Evolutionary conservation across 2,888 invertebrate genomes (phyloP).

Genomic region (Argyra leucocephala): DNA sequence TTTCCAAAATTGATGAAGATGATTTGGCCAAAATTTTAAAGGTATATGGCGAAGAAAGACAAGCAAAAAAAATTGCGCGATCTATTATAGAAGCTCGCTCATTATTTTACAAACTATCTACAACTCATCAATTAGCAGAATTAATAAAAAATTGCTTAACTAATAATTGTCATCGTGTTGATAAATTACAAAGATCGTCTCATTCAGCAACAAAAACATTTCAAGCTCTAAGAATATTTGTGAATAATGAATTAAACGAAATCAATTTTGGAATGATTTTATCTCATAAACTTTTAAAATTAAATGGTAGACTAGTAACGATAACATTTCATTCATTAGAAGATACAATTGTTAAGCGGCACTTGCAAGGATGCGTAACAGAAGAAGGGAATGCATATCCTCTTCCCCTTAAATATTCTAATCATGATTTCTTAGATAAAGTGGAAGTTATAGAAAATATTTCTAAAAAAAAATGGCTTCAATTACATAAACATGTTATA

Average conservation of each 20-base stretch:
- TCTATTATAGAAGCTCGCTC: slow-evolving; percentile 76
- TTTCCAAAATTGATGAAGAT: slow-evolving; percentile 66
- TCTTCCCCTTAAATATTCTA: slow-evolving; percentile 61
- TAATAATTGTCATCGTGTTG: slow-evolving; percentile 50
- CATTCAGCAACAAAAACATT: slow-evolving; percentile 88
- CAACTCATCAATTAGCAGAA: slow-evolving; percentile 72
- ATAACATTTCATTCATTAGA: slow-evolving; percentile 89
- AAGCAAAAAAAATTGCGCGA: slow-evolving; percentile 75
- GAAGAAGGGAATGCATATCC: slow-evolving; percentile 62
- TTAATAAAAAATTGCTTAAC: slow-evolving; percentile 54
- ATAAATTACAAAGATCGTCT: slow-evolving; percentile 63
- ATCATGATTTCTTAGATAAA: slow-evolving; percentile 52
- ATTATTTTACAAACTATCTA: slow-evolving; percentile 62
- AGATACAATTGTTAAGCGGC: slow-evolving; percentile 86
- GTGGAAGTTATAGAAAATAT: slow-evolving; percentile 53
- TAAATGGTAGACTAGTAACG: slow-evolving; percentile 67
- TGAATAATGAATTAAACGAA: slow-evolving; percentile 93
- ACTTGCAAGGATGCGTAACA: slow-evolving; percentile 63
- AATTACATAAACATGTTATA: slow-evolving; percentile 71
- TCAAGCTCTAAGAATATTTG: slow-evolving; percentile 86
- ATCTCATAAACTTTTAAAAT: slow-evolving; percentile 65
- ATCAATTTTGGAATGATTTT: slow-evolving; percentile 77
- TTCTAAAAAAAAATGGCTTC: slow-evolving; percentile 62
- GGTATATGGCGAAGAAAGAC: slow-evolving; percentile 83
- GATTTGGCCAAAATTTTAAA: slow-evolving; percentile 78